Base-by-base conservation (phyloP, 2,888 invertebrate genomes). In the Chaetoderma sp. region DNA sequence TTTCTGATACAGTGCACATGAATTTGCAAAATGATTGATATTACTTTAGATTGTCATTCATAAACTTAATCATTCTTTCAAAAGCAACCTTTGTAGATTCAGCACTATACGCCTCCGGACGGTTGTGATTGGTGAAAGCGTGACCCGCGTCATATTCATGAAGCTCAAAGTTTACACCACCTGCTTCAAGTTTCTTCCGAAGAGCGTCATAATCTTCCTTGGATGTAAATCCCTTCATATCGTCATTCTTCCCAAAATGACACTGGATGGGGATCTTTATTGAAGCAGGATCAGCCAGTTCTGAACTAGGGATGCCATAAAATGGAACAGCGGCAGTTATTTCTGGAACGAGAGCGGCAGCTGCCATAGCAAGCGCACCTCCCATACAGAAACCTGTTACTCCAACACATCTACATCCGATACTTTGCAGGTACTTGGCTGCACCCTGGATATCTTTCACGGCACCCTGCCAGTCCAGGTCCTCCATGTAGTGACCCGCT, bases 381-480 rank as follows among this genome's bases (percentile, higher is more conserved):
- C 84, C 84, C 83, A 84, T 82, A 64, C 84, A 83, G 72, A 83
- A 84, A 6, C 84, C 84, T 1, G 79, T 80, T n/a, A 83, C 82
- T 0, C 83, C 84, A 21, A 84, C 79, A 69, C 78, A 80, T 42
- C n/a, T 52, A 60, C 81, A 80, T 4, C 81, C 80, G n/a, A 61
- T 66, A 4, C 18, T n/a, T 32, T 71, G 64, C 10, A 82, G 71
- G 63, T 67, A 79, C 52, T 68, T 60, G n/a, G 77, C 80, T 27
- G 79, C 78, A 3, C 72, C 83, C 47, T 68, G 56, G 30, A 83
- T 77, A 57, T 83, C 83, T 18, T 70, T 45, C 10, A 83, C 70
- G 0, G 82, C 83, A 4, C 82, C 83, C 2, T 59, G 39, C 82
- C 82, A 83, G 68, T 83, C 81, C 45, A 83, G 68, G 28, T 73